These are phyloP conservation scores for Timema podura DNA, from an alignment of 2,888 invertebrate species.

Conservation along the genomic window DNA sequence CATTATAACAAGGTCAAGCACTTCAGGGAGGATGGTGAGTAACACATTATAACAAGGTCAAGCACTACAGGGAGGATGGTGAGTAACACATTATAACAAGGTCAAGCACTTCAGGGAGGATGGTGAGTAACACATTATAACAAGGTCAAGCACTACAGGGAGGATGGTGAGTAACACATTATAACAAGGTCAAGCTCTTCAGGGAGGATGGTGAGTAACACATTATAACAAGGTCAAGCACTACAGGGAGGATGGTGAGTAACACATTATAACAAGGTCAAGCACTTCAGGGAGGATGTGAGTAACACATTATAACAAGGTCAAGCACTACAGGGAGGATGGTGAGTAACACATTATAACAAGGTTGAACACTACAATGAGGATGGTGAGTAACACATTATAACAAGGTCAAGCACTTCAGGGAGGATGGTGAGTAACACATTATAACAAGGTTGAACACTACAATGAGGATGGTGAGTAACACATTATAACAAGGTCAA, in stretches of 20 bases:
- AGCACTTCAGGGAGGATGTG: not conserved
- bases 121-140: no score
- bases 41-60: conserved; percentile 45
- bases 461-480: conserved; percentile 7
- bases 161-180: conserved; percentile 39
- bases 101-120: not conserved
- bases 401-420: conserved; percentile 44
- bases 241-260: conserved; percentile 42
- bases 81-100: not conserved
- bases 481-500: conserved; percentile 45
- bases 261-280: no score
- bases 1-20: no score
- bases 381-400: no score
- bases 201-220: conserved; percentile 15
- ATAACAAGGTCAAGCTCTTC: no score
- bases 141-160: conserved; percentile 43
- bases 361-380: not conserved
- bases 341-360: conserved; percentile 34
- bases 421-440: conserved; percentile 40
- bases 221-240: conserved; percentile 45
- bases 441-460: no score
- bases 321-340: conserved; percentile 43
- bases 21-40: conserved; percentile 8
- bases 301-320: no score
- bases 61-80: conserved; percentile 44